These are phyloP conservation scores for Entomobrya multifasciata DNA, from an alignment of 2,888 invertebrate genomes.

Conservation along the genomic window DNA sequence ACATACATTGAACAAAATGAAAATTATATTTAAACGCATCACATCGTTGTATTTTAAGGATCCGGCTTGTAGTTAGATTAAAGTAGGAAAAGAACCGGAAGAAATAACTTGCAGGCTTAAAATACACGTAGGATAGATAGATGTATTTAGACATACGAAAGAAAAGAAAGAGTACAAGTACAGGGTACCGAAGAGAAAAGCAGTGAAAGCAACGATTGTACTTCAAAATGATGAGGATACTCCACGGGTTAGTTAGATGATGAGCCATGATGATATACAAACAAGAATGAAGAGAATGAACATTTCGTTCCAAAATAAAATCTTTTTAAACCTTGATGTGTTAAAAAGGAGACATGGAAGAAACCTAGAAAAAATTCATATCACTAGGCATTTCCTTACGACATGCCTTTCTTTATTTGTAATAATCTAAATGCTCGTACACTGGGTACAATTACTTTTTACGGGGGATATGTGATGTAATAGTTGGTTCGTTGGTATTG, in stretches of 20 bases:
- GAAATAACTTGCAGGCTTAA: slow-evolving; percentile 25
- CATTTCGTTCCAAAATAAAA: too few species aligned
- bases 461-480: neutral
- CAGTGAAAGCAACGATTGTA: neutral
- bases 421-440: slow-evolving; percentile 29
- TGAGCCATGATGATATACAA: too few species aligned
- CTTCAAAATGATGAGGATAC: slow-evolving; percentile 1
- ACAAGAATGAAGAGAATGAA: too few species aligned
- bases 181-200: neutral
- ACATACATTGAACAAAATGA: neutral
- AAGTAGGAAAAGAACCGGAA: slow-evolving; percentile 16
- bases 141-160: neutral
- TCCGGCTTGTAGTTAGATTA: slow-evolving; percentile 22
- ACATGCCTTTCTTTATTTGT: slow-evolving; percentile 50
- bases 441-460: slow-evolving; percentile 40
- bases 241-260: too few species aligned
- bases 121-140: neutral
- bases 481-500: neutral
- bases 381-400: too few species aligned
- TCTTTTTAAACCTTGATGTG: too few species aligned
- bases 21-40: slow-evolving; percentile 39
- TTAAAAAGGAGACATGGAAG: too few species aligned
- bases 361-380: too few species aligned
- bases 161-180: too few species aligned
- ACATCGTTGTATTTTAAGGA: slow-evolving; percentile 12